phyloP scores from a whole-genome alignment of 2,113 vertebrate genomes.

The Hydrolagus affinis region DNA sequence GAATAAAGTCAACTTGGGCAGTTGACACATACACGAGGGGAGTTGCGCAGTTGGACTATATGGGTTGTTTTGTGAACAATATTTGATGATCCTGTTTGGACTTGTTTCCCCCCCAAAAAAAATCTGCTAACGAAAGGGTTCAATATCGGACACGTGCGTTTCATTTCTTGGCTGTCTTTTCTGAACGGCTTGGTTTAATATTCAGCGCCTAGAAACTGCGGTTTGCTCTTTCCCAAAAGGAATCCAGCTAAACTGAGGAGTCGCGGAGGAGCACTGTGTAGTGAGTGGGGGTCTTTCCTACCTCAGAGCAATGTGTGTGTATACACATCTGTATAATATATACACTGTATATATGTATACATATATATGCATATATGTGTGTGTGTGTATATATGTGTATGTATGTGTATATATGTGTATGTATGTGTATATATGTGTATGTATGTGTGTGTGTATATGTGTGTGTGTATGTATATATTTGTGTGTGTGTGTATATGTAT shows the following conservation, averaged over 20 bases:
- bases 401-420: neutral
- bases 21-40: neutral
- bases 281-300: neutral
- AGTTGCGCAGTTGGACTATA: neutral
- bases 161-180: neutral
- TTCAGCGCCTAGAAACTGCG: neutral
- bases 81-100: neutral
- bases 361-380: neutral
- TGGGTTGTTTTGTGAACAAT: neutral
- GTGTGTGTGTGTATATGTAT: slow-evolving; percentile 36
- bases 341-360: neutral
- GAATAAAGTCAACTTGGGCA: too few relatives aligned
- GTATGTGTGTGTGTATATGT: neutral
- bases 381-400: neutral
- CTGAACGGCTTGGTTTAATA: neutral
- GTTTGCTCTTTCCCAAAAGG: too few relatives aligned
- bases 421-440: neutral
- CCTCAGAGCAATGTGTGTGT: neutral
- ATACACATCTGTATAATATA: neutral
- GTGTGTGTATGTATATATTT: slow-evolving; percentile 33
- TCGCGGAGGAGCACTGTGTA: neutral
- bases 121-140: neutral
- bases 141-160: neutral
- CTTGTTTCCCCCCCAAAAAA: too few relatives aligned
- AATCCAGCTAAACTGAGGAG: too few relatives aligned